Percentiles rank a stretch among this genome's conserved stretches.
These are phyloP conservation scores for Oxyura jamaicensis DNA, from an alignment of 2,113 vertebrate genomes.

Conservation along the genomic window DNA sequence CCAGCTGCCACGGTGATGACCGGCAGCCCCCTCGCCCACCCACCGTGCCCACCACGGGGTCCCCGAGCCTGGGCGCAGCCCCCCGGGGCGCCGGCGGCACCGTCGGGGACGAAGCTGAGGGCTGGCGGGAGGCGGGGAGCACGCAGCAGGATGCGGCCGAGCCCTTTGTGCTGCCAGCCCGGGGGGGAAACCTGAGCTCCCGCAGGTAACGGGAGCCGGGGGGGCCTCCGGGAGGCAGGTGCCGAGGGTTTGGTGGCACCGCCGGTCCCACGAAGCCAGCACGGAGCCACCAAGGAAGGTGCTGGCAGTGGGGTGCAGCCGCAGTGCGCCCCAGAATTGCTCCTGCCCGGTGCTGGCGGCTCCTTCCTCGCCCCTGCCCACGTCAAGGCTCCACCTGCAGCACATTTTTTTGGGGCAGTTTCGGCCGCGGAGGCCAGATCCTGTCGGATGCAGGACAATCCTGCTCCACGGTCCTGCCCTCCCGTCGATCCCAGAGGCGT, in stretches of 20 bases:
- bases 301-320: not conserved
- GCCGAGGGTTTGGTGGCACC: rapidly evolving
- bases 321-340: rapidly evolving
- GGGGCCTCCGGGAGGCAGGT: not conserved
- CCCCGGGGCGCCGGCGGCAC: not conserved
- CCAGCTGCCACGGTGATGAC: conserved; percentile 36
- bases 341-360: not conserved
- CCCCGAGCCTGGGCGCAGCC: not conserved
- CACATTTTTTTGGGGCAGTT: not conserved
- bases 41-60: not conserved
- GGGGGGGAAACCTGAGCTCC: conserved; percentile 4
- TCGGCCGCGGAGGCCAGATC: rapidly evolving
- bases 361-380: not conserved
- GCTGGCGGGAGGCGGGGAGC: not conserved
- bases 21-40: not conserved
- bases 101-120: not conserved
- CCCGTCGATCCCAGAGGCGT: not conserved
- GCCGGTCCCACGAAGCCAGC: rapidly evolving
- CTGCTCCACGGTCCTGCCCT: no score
- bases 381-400: rapidly evolving
- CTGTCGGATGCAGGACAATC: no score
- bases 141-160: not conserved
- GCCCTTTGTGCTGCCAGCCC: not conserved
- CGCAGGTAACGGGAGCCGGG: conserved; percentile 9
- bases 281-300: not conserved